Evolutionary conservation across 1,140 invertebrate genomes (phyloP), one percentile per base, ranked within the genome.

Genomic region (Polypedilum vanderplanki): DNA sequence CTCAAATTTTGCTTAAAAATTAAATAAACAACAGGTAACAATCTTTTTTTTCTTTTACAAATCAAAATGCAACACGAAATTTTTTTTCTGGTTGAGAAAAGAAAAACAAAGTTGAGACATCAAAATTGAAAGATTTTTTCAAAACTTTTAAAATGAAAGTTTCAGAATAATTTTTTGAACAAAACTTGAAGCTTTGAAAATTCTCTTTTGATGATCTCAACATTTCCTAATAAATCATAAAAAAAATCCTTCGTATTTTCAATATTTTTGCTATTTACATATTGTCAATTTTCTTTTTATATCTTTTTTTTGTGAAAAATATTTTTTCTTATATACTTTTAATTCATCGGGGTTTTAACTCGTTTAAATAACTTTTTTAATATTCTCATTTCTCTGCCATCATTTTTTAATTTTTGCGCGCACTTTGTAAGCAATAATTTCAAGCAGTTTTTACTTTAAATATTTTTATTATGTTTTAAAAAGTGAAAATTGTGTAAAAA

Each of bases 271-370:
- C 46, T 57, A 57, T 57, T 12, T 57, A 57, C 46, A 57, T 57
- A 57, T 57, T 57, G 46, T 57, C 46, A 57, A 57, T 57, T 57
- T 57, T 57, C 12, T n/a, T 57, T 57, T 57, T 57, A 57, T 57
- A 57, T 15, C 15, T 57, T 15, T 57, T 57, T 57, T 57, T 57
- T 57, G 46, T 57, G 46, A 57, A 57, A 57, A 57, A 57, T 57
- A 57, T n/a, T 57, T n/a, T 8, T n/a, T 57, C n/a, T 57, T 57
- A 57, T 12, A 57, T n/a, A n/a, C 10, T 57, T 57, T 57, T 57
- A n/a, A 57, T 57, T 46, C n/a, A n/a, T 57, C 46, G 46, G 46
- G 46, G 46, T 57, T 57, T 57, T 15, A 57, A 57, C 7, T 57
- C 46, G 46, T 57, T 57, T 57, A 57, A 57, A 57, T 57, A n/a